phyloP scores from a whole-genome alignment of 2,113 vertebrate genomes.

The Hydrochoerus hydrochaeris region DNA sequence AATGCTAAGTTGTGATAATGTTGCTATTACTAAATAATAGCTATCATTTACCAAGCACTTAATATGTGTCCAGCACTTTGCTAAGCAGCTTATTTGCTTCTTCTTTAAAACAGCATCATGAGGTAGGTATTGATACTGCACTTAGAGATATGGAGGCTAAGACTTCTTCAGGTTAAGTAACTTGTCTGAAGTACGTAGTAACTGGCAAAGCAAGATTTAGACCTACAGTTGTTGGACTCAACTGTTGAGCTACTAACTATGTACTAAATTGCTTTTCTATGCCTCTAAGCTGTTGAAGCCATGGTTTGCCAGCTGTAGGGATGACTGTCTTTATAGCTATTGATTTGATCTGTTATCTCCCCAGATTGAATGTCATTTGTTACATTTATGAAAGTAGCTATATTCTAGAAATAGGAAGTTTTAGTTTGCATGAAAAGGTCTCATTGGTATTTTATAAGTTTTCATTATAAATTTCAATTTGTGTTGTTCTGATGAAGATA shows the following conservation, averaged over 20 bases:
- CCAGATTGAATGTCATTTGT: not conserved
- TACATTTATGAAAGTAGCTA: slow-evolving; percentile 13
- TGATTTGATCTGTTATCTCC: not conserved
- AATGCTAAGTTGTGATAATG: not conserved
- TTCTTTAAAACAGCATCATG: not conserved
- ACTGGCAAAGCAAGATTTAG: slow-evolving; percentile 32
- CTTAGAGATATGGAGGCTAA: not conserved
- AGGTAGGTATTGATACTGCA: slow-evolving; percentile 15
- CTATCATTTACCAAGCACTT: not conserved
- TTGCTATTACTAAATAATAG: not conserved
- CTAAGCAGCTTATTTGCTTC: not conserved
- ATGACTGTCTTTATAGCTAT: not conserved
- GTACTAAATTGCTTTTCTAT: slow-evolving; percentile 14
- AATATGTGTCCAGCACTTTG: not conserved
- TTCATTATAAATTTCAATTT: slow-evolving; percentile 51
- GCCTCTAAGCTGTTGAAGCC: not conserved
- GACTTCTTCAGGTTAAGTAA: not conserved
- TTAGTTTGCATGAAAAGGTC: slow-evolving; percentile 25
- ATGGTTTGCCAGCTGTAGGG: not conserved
- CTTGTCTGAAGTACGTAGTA: not conserved
- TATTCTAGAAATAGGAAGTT: slow-evolving; percentile 37
- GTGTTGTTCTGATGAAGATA: slow-evolving; percentile 38
- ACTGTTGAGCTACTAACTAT: not conserved
- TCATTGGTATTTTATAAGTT: not conserved
- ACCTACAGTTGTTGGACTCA: not conserved